Base-by-base conservation (phyloP, 2,888 invertebrate species). In the Drosophila borealis region DNA sequence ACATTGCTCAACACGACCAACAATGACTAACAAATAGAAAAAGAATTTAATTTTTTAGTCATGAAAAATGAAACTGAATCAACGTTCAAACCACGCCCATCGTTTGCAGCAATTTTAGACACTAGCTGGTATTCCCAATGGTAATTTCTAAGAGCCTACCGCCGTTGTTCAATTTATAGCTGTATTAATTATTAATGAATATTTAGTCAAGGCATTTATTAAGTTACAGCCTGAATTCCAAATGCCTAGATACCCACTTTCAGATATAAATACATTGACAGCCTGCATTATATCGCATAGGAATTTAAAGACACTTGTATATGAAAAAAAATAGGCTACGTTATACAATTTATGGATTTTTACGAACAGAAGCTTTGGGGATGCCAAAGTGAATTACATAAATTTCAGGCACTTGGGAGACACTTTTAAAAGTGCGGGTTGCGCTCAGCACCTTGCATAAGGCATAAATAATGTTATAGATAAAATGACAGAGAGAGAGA, bases 391-490 rank as follows among this genome's bases (percentile, higher is more conserved):
- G 61, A 60, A 53, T 67, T 57, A 46, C 41, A 51, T 54, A 63
- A 48, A 42, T 61, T 60, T 37, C 25, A 49, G 55, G 41, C 78
- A 53, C 67, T 45, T 61, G 88, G 84, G 70, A 69, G 63, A 53
- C 67, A 64, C 60, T 77, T 71, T 80, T 74, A 54, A 88, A 80
- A 76, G 70, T 77, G 67, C 65, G 44, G 19, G 34, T 60, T 53
- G 34, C 46, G 21, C 48, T 42, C 56, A 55, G 51, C 77, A 82
- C 77, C 86, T 71, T 45, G 51, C 55, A 61, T 53, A 48, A 53
- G 41, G 68, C 85, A 81, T 82, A 85, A 88, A 88, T 81, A 88
- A 78, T 69, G 75, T 37, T 54, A 36, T 45, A 57, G 79, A 76
- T 70, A 76, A 74, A 33, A 45, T 36, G 39, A 33, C 46, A 44